A percentile compares a stretch with the other conserved stretches of the same genome.
Evolutionary conservation across 2,797 vertebrate genomes (phyloP).

Genomic region (Eulemur rubriventer): DNA sequence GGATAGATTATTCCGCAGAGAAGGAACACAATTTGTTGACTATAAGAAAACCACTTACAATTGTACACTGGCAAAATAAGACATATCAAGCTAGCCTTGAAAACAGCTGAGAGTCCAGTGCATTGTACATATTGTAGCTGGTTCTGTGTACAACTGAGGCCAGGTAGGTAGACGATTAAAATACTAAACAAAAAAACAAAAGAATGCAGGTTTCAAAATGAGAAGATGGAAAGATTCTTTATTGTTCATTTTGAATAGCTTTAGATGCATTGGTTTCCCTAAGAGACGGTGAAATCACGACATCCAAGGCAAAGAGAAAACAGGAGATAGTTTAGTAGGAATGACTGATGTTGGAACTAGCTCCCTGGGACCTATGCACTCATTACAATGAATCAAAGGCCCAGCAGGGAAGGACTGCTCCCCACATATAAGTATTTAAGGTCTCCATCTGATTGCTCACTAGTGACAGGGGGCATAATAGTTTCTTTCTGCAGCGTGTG

Average conservation of each 20-base stretch:
- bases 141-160: background rate
- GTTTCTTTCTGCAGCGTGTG: background rate
- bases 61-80: background rate
- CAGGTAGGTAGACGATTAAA: background rate
- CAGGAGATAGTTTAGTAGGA: background rate
- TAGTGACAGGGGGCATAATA: background rate
- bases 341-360: background rate
- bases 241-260: background rate
- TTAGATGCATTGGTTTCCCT: background rate
- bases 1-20: background rate
- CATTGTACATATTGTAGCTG: background rate
- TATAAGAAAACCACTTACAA: constrained; percentile 33
- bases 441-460: background rate
- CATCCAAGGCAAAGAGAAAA: background rate
- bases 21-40: background rate
- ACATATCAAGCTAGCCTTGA: background rate
- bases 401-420: background rate
- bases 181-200: background rate
- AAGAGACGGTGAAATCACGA: background rate
- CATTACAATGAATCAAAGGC: background rate
- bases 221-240: constrained; percentile 4
- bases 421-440: background rate
- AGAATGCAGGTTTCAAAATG: background rate
- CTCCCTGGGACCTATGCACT: background rate
- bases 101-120: background rate